These are phyloP conservation scores for Hemaris fuciformis DNA, from an alignment of 2,888 invertebrate species.

Conservation along the genomic window DNA sequence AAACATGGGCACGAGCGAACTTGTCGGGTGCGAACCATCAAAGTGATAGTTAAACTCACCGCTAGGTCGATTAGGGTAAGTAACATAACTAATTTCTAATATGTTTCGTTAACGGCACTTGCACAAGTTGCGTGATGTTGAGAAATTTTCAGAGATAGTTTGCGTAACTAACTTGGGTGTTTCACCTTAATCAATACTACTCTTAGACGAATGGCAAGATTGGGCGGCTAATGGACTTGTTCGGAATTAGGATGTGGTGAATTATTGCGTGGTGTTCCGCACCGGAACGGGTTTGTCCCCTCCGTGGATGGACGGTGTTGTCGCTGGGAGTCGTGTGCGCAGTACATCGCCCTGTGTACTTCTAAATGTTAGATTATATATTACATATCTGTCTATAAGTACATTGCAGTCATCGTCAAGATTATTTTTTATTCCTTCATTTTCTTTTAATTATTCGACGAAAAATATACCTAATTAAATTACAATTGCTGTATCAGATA, in stretches of 20 bases:
- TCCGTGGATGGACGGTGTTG: not conserved
- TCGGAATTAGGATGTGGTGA: not conserved
- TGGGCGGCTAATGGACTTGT: not conserved
- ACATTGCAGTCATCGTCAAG: no score
- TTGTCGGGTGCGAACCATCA: slow-evolving; percentile 45
- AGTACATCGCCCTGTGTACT: not conserved
- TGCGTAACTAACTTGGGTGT: slow-evolving; percentile 55
- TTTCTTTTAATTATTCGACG: no score
- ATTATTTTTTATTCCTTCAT: no score
- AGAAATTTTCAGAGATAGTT: slow-evolving; percentile 65
- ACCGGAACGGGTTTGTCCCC: not conserved
- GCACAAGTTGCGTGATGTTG: slow-evolving; percentile 54
- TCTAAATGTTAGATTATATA: not conserved
- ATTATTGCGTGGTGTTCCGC: not conserved
- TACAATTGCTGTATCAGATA: no score
- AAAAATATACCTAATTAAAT: no score
- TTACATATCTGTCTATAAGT: no score
- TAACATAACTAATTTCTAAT: slow-evolving; percentile 74
- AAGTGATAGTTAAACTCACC: slow-evolving; percentile 62
- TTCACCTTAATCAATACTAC: slow-evolving; percentile 56
- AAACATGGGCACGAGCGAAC: slow-evolving; percentile 25
- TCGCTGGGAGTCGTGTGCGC: not conserved
- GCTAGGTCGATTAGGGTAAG: slow-evolving; percentile 64
- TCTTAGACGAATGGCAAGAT: slow-evolving; percentile 3
- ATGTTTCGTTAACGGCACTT: slow-evolving; percentile 74